Percentiles rank a stretch among this genome's conserved stretches.
Conservation (phyloP, 2,113 vertebrate species). For the Scortum barcoo region DNA sequence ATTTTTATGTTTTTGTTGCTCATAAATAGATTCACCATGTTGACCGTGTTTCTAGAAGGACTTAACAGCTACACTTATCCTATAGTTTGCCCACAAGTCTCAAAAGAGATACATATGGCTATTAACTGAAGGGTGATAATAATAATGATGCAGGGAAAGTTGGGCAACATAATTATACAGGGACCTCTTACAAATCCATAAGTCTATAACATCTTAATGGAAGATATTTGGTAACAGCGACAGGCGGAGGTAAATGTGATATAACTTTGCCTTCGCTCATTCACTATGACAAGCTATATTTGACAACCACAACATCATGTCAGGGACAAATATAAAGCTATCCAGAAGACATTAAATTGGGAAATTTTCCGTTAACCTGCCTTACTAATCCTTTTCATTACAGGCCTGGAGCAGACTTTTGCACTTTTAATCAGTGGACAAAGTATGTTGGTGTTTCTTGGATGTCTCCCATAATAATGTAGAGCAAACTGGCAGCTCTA, state of each 20-base stretch:
- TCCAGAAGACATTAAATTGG: not conserved
- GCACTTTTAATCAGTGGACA: too few species aligned
- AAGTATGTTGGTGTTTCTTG: too few species aligned
- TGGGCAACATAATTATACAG: conserved; percentile 77
- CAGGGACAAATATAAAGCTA: not conserved
- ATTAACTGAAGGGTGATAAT: conserved; percentile 74
- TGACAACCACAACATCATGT: not conserved
- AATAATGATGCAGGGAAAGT: conserved; percentile 74
- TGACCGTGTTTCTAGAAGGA: conserved; percentile 76
- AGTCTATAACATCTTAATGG: conserved; percentile 59
- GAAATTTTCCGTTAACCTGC: not conserved
- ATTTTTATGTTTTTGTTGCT: conserved; percentile 39
- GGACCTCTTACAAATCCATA: conserved; percentile 72
- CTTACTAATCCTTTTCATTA: not conserved
- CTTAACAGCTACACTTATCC: conserved; percentile 80
- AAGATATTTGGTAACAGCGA: conserved; percentile 48
- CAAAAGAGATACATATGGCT: conserved; percentile 79
- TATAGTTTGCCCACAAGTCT: conserved; percentile 78
- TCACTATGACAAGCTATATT: not conserved
- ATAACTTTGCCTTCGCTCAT: conserved; percentile 5
- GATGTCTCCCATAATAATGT: too few species aligned
- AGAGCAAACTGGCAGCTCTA: too few species aligned
- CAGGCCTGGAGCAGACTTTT: too few species aligned
- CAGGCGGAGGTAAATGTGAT: conserved; percentile 33
- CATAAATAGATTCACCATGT: conserved; percentile 53